A percentile compares a stretch with the other conserved stretches of the same genome.
Evolutionary conservation across 1,140 invertebrate species (phyloP).

Genomic region (Cotesia glomerata): DNA sequence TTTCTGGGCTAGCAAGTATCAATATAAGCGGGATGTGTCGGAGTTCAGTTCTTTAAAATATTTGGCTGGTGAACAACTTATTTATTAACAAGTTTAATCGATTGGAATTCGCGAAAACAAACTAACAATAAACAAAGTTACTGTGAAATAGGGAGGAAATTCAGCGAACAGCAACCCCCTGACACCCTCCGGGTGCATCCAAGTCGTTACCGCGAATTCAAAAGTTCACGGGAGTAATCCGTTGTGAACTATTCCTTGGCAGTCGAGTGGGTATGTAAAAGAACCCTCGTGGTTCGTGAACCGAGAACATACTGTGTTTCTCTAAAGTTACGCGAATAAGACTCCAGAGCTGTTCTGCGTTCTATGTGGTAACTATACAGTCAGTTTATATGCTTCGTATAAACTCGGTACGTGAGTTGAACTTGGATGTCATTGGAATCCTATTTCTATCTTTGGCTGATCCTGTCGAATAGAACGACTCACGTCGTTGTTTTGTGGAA

Average conservation of each 20-base stretch:
- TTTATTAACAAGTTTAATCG: no score
- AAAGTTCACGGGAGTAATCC: constrained; percentile 22
- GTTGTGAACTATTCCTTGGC: constrained; percentile 15
- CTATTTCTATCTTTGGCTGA: no score
- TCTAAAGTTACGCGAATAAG: constrained; percentile 34
- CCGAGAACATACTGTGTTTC: constrained; percentile 33
- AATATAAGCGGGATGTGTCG: no score
- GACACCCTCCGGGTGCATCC: not conserved
- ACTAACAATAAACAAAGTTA: not conserved
- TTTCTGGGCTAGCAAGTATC: no score
- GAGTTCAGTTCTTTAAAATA: no score
- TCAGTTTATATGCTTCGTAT: constrained; percentile 29
- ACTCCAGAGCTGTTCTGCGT: constrained; percentile 13
- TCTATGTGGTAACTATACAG: constrained; percentile 24
- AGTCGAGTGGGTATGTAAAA: constrained; percentile 21
- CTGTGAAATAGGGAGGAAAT: no score
- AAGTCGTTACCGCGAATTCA: constrained; percentile 22
- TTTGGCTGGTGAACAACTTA: no score
- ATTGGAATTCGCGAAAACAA: no score
- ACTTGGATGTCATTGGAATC: no score
- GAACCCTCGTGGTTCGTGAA: constrained; percentile 26
- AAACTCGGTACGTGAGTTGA: constrained; percentile 33
- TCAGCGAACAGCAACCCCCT: not conserved
- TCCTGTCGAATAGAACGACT: no score
- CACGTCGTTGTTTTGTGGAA: no score